Evolutionary conservation across 2,797 vertebrate genomes (phyloP).

Genomic region (Threskiornis aethiopicus): DNA sequence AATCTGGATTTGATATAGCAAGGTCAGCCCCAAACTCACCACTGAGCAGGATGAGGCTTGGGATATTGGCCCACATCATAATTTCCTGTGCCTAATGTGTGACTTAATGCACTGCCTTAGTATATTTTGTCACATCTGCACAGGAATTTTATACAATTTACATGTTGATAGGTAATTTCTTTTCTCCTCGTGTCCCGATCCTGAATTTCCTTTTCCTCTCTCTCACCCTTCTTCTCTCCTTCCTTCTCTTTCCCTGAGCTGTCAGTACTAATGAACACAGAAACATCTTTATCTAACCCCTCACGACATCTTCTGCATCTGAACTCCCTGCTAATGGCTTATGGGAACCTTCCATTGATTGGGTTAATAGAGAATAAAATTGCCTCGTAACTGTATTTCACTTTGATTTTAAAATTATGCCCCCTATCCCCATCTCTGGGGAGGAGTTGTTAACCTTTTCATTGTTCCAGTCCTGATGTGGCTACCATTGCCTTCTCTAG

Average conservation of each 20-base stretch:
- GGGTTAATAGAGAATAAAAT: conserved; percentile 89
- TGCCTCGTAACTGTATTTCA: conserved; percentile 82
- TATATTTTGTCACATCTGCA: background rate
- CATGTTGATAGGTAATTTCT: background rate
- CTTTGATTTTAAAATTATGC: conserved; percentile 62
- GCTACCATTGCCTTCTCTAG: background rate
- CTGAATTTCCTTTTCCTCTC: background rate
- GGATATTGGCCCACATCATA: background rate
- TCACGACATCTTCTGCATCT: conserved; percentile 61
- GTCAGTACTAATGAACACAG: conserved; percentile 73
- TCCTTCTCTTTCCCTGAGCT: conserved; percentile 43
- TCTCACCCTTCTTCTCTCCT: background rate
- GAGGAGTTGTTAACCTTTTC: conserved; percentile 20
- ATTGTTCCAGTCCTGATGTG: background rate
- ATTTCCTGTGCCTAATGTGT: background rate
- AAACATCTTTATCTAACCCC: conserved; percentile 78
- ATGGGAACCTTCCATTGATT: conserved; percentile 84
- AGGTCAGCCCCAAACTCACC: background rate
- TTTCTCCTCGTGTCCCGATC: background rate
- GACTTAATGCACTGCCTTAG: background rate
- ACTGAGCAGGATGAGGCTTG: background rate
- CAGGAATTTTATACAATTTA: background rate
- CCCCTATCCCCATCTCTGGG: background rate
- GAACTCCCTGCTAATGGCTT: conserved; percentile 81
- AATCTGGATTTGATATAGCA: background rate